Base-by-base conservation (phyloP, 2,113 vertebrate genomes). In the Columba janthina region DNA sequence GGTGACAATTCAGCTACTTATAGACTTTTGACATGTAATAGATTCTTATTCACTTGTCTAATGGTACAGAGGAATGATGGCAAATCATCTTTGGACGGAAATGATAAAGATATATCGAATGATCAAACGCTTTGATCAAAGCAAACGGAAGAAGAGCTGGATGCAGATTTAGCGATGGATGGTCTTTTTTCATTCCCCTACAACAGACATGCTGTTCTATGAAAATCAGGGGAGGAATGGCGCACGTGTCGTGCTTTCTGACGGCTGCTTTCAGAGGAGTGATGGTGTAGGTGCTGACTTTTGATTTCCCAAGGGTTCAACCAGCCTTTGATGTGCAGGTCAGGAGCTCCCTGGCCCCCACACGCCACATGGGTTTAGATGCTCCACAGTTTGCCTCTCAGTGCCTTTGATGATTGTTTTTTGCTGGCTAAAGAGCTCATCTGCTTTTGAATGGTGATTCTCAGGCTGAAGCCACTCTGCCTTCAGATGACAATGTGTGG, bases 311-410 rank as follows among this genome's bases (percentile, higher is more conserved):
- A 22, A 9, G 57, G 65, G 8, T 66, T 73, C 92, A 94, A 46
- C 19, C 78, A 73, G 73, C 82, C 93, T 96, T 95, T 94, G 85
- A 96, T 94, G 70, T 89, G 58, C 40, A 85, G 72, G 48, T 78
- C 84, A 62, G 72, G 80, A 67, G 88, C 36, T 90, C 69, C 53
- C 75, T 28, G 48, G 19, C 53, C 69, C 69, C 58, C 64, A 20
- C 29, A 6, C 71, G 2, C 61, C 53, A 10, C 74, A 24, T 2
- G 60, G 60, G 4, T 80, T 67, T 85, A 60, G 93, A 78, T 32
- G 61, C 80, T 77, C 86, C 88, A 19, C 53, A 66, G 67, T 66
- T 72, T 10, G 85, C 69, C 51, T 70, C 85, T 53, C 51, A 12
- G 2, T 0, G 1, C 36, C 91, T 81, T 32, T 80, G 67, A 83